phyloP scores from a whole-genome alignment of 2,113 vertebrate species.

The Phrynosoma platyrhinos region DNA sequence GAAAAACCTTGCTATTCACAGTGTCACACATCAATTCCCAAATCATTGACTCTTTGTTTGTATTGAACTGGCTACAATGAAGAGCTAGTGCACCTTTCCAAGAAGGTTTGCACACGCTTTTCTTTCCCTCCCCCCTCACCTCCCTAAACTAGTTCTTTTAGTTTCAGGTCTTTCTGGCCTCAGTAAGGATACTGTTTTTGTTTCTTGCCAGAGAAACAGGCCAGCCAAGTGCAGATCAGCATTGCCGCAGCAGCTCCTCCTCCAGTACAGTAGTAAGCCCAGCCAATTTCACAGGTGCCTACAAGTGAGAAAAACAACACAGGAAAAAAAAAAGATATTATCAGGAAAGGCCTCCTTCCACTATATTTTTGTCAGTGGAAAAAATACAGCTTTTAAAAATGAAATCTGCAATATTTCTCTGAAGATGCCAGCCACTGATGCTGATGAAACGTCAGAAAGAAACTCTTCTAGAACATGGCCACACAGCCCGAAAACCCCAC shows the following conservation, averaged over 20 bases:
- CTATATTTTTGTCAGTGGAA: not conserved
- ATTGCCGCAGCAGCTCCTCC: slow-evolving; percentile 86
- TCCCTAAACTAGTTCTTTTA: not conserved
- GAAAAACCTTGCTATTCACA: not conserved
- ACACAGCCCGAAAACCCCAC: too few species aligned
- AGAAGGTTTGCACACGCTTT: not conserved
- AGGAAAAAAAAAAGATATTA: not conserved
- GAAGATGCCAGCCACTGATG: too few species aligned
- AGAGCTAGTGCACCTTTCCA: slow-evolving; percentile 52
- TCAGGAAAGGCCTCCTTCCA: not conserved
- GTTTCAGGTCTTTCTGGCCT: fast-evolving
- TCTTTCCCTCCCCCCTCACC: not conserved
- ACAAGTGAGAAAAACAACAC: slow-evolving; percentile 37
- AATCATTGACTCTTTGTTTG: not conserved
- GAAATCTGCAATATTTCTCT: too few species aligned
- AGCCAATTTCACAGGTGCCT: slow-evolving; percentile 96
- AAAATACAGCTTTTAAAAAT: not conserved
- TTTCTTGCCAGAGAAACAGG: slow-evolving; percentile 96
- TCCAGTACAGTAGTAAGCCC: slow-evolving; percentile 96
- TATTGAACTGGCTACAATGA: slow-evolving; percentile 3
- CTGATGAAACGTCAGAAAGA: too few species aligned
- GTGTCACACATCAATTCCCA: not conserved
- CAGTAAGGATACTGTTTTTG: slow-evolving; percentile 98
- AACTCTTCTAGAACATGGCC: too few species aligned
- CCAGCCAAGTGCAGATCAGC: slow-evolving; percentile 94